Percentiles rank a stretch among this genome's conserved stretches.
Evolutionary conservation across 2,113 vertebrate species (phyloP).

Genomic region (Hipposideros armiger): DNA sequence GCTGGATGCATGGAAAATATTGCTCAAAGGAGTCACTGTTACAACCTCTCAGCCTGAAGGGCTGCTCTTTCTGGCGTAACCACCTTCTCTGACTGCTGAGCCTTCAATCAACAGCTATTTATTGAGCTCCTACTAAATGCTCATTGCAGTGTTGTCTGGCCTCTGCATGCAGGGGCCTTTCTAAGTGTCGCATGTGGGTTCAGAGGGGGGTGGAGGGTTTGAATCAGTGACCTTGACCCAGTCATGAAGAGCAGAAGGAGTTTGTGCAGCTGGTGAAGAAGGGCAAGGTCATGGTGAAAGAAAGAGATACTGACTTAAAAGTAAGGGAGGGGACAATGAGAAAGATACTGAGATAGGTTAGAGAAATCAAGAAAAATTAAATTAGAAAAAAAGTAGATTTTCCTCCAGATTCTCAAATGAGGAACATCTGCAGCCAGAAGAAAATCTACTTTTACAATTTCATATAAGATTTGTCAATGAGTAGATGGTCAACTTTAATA

Average conservation of each 20-base stretch:
- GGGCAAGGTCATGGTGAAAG: neutral
- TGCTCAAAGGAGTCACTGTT: slow-evolving; percentile 44
- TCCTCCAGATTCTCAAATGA: slow-evolving; percentile 22
- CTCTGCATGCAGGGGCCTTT: neutral
- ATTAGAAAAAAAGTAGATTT: neutral
- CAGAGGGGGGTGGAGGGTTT: neutral
- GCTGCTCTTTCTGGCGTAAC: neutral
- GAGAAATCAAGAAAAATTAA: neutral
- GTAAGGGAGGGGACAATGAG: neutral
- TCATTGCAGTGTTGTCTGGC: neutral
- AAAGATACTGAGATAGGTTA: neutral
- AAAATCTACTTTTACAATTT: neutral
- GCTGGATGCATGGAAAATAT: neutral
- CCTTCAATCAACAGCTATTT: neutral
- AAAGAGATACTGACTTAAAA: neutral
- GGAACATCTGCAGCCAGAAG: neutral
- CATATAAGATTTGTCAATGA: neutral
- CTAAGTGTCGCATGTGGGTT: neutral
- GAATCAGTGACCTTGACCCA: neutral
- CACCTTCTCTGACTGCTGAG: neutral
- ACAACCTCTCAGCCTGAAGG: neutral
- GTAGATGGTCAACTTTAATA: neutral
- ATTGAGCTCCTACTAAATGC: neutral
- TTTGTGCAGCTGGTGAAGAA: neutral
- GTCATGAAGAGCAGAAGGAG: neutral